Conservation (phyloP, 64 coral and sea anemone species). For the Porites lutea region DNA sequence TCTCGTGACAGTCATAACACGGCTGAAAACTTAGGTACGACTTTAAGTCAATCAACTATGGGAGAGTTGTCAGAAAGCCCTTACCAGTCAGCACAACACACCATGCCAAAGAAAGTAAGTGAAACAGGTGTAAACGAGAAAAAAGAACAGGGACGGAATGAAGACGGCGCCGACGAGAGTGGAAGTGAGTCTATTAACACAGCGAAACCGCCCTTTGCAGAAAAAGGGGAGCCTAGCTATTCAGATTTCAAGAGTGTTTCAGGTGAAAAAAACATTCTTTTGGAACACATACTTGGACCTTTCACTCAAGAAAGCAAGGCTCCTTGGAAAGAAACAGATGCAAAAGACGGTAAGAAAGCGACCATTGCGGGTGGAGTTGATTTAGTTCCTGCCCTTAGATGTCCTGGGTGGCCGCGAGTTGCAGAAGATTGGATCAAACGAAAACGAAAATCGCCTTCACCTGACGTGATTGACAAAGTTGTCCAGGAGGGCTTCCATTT, state of each 20-base stretch:
- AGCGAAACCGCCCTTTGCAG: not conserved
- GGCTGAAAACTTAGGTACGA: no score
- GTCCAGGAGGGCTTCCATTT: conserved; percentile 8
- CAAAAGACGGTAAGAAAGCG: not conserved
- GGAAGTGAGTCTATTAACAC: not conserved
- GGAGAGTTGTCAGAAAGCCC: no score
- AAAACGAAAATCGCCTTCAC: conserved; percentile 57
- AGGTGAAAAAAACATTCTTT: not conserved
- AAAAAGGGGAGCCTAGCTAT: not conserved
- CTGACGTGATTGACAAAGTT: not conserved
- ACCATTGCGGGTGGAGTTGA: conserved; percentile 18
- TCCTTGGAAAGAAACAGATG: not conserved
- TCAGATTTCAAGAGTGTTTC: conserved; percentile 2
- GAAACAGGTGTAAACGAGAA: not conserved
- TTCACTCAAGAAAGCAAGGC: not conserved
- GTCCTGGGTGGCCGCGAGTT: conserved; percentile 54
- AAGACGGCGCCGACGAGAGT: not conserved
- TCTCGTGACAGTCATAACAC: not conserved
- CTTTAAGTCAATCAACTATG: no score
- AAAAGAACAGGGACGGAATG: not conserved
- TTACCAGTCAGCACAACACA: no score
- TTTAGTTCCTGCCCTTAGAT: conserved; percentile 59
- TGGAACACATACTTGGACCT: not conserved
- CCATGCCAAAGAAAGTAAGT: no score
- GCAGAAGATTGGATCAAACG: conserved; percentile 34